Evolutionary conservation across 2,797 vertebrate species (phyloP).

Genomic region (Nyctalus aviator): DNA sequence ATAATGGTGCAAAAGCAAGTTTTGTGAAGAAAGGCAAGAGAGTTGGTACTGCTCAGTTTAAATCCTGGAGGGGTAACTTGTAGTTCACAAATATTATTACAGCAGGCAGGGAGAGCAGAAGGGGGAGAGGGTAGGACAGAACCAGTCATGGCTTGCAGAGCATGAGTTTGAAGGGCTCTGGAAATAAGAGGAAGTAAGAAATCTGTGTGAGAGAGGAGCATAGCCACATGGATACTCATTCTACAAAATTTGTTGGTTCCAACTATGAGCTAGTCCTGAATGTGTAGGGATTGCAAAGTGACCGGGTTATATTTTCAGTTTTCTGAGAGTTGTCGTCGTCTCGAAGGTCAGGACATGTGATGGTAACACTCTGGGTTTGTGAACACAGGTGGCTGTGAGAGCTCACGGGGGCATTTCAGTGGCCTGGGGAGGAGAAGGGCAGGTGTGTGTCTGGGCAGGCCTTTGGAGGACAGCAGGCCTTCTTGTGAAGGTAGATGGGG

Average conservation of each 20-base stretch:
- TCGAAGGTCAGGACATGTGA: too few relatives aligned
- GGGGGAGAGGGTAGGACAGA: rapidly evolving
- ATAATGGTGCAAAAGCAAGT: constrained; percentile 63
- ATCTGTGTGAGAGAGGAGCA: neutral
- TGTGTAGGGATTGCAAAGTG: too few relatives aligned
- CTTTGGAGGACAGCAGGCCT: neutral
- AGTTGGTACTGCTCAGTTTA: constrained; percentile 6
- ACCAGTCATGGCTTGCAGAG: neutral
- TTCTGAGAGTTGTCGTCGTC: neutral
- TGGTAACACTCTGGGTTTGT: neutral
- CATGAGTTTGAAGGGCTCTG: neutral
- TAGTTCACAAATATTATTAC: constrained; percentile 54
- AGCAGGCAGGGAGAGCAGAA: constrained; percentile 1
- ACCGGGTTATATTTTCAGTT: rapidly evolving
- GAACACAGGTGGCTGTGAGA: too few relatives aligned
- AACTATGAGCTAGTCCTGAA: too few relatives aligned
- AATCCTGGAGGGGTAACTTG: constrained; percentile 62
- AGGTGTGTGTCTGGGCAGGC: neutral
- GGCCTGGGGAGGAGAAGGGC: neutral
- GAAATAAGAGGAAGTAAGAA: neutral
- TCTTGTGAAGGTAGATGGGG: neutral
- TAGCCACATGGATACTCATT: neutral
- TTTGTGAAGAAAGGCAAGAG: constrained; percentile 52
- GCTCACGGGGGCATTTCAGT: neutral
- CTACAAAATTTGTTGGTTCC: neutral